Evolutionary conservation across 2,888 invertebrate species (phyloP).

Genomic region (Lochmaea capreae): DNA sequence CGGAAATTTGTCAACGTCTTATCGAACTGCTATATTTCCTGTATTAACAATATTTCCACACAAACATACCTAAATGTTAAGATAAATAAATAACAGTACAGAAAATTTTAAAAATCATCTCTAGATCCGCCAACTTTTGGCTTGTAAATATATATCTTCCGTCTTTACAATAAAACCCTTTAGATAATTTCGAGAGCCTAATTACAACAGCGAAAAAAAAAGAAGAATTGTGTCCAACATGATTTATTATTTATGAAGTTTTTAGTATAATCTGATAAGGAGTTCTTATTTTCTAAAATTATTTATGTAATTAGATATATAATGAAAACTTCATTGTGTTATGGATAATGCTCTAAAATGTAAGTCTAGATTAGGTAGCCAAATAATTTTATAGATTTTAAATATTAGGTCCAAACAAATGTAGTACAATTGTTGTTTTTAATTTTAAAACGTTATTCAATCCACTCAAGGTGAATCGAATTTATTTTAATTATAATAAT

Average conservation of each 20-base stretch:
- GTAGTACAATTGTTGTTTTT: constrained; percentile 30
- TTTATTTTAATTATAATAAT: constrained; percentile 1
- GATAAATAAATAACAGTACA: no score
- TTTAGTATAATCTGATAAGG: constrained; percentile 38
- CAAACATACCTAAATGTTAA: no score
- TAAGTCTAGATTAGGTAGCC: constrained; percentile 46
- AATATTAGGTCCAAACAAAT: constrained; percentile 31
- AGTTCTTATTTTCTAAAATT: constrained; percentile 41
- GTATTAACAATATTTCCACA: background rate
- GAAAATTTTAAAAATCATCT: constrained; percentile 48
- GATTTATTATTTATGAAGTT: constrained; percentile 28
- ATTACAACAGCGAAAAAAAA: constrained; percentile 56
- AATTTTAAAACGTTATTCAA: constrained; percentile 34
- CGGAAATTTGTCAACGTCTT: no score
- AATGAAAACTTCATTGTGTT: constrained; percentile 48
- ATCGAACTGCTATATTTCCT: background rate
- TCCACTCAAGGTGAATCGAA: background rate
- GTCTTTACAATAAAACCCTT: constrained; percentile 50
- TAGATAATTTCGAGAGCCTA: constrained; percentile 53
- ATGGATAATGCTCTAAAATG: constrained; percentile 45
- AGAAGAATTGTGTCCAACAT: constrained; percentile 41
- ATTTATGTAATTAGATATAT: constrained; percentile 47
- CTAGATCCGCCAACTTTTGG: constrained; percentile 48
- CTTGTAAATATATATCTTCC: constrained; percentile 58
- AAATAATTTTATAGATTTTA: constrained; percentile 50